Base-by-base conservation (phyloP, 2,113 vertebrate genomes). In the Erpornis zantholeuca region DNA sequence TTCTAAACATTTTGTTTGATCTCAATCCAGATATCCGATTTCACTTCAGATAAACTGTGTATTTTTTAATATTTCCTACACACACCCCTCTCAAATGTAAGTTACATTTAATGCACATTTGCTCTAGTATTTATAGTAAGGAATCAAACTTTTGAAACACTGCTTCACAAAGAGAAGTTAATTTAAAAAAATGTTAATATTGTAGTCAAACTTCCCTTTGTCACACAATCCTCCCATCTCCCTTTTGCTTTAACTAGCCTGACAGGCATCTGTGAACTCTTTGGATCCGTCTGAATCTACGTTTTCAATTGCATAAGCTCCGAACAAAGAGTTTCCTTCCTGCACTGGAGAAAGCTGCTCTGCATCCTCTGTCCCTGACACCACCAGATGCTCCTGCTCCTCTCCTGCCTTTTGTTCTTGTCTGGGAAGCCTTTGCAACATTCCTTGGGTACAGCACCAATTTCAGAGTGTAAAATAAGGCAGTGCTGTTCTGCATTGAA, bases 401-500 rank as follows among this genome's bases (percentile, higher is more conserved):
- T 65, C 85, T 77, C 23, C n/a, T 44, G 63, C n/a, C 45, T 71
- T 90, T 90, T 60, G 11, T 63, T 82, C 60, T 52, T 5, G 1
- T 4, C 52, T 56, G 56, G 60, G 80, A 83, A 64, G 35, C 0
- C 14, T 86, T 64, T 8, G 2, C 28, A 20, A 69, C 1, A 0
- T 35, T 90, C 27, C 49, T 68, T 60, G 27, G 28, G 38, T 63
- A 35, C 44, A 71, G 24, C 8, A 7, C 44, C 44, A 49, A 36
- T 66, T 84, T 82, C 47, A 40, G 70, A 40, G 38, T 1, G 3
- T 52, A 54, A 92, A 73, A 42, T 14, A 63, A 60, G 38, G 22
- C 73, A 35, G 29, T 0, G 0, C 18, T 3, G 2, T 31, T 86
- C 31, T 71, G 24, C 33, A 15, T 2, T 7, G 44, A 52, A 49